Evolutionary conservation across 2,888 invertebrate genomes (phyloP).

Genomic region (Erannis defoliaria): DNA sequence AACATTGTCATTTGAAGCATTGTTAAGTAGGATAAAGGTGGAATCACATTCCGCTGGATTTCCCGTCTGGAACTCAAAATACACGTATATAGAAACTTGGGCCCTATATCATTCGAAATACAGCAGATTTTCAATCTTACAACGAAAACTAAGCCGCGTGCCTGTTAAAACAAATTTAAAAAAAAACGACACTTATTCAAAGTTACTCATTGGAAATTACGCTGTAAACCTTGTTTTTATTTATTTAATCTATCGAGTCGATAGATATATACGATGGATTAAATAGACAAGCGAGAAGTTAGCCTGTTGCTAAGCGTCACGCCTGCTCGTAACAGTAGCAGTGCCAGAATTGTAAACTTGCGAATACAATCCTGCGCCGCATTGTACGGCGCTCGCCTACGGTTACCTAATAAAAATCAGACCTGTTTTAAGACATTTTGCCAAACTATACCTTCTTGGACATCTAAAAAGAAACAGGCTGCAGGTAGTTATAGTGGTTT

Average conservation of each 20-base stretch:
- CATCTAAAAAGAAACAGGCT: not conserved
- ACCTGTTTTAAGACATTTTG: no score
- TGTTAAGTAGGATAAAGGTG: constrained; percentile 40
- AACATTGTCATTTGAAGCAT: constrained; percentile 18
- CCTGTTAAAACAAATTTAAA: not conserved
- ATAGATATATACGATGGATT: no score
- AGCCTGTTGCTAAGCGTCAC: no score
- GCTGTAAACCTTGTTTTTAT: not conserved
- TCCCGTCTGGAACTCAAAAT: not conserved
- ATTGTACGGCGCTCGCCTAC: no score
- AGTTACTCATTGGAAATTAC: not conserved
- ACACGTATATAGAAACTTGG: not conserved
- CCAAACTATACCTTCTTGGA: not conserved
- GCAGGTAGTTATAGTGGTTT: no score
- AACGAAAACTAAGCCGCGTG: not conserved
- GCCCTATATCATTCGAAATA: not conserved
- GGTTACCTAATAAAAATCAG: no score
- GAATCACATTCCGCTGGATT: not conserved
- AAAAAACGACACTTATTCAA: not conserved
- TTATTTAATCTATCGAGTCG: no score
- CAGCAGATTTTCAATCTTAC: not conserved
- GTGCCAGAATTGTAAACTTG: no score
- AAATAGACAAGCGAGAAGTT: no score
- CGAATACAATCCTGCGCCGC: no score
- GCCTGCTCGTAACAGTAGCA: no score